Conservation (phyloP, 2,113 vertebrate genomes). For the Neodontobutis hainanensis region DNA sequence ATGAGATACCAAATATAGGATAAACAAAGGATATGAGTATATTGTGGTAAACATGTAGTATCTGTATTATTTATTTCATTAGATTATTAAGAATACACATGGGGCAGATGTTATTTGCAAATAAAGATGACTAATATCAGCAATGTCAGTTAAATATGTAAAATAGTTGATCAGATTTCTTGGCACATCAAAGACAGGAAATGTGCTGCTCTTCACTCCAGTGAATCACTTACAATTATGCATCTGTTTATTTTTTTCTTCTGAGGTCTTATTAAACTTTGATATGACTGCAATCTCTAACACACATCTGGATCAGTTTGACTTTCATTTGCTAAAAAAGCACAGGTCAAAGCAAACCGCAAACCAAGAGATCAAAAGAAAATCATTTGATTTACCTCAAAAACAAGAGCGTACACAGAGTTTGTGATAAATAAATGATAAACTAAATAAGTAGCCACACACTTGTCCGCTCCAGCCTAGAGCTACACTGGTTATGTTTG, state of each 20-base stretch:
- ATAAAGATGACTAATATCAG: conserved; percentile 1
- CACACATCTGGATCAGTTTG: not conserved
- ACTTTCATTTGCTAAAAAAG: not conserved
- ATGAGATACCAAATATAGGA: not conserved
- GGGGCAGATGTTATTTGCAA: conserved; percentile 3
- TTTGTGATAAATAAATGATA: conserved; percentile 6
- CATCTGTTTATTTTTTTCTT: conserved; percentile 16
- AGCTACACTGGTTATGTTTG: conserved; percentile 24
- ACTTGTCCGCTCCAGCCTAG: conserved; percentile 21
- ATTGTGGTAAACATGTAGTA: not conserved
- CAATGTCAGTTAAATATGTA: conserved; percentile 6
- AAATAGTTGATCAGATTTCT: conserved; percentile 7
- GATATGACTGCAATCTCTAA: conserved; percentile 7
- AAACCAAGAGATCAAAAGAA: not conserved
- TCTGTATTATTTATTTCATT: conserved; percentile 1
- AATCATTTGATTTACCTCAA: not conserved
- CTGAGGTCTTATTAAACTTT: not conserved
- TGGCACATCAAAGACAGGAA: conserved; percentile 13
- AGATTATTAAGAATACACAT: not conserved
- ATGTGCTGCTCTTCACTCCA: conserved; percentile 19
- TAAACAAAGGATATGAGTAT: conserved; percentile 4
- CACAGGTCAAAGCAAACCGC: not conserved
- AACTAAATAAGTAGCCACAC: conserved; percentile 29
- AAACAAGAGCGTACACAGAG: not conserved
- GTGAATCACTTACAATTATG: conserved; percentile 1